Base-by-base conservation (phyloP, 2,888 invertebrate genomes). In the Cheilosia vulpina region DNA sequence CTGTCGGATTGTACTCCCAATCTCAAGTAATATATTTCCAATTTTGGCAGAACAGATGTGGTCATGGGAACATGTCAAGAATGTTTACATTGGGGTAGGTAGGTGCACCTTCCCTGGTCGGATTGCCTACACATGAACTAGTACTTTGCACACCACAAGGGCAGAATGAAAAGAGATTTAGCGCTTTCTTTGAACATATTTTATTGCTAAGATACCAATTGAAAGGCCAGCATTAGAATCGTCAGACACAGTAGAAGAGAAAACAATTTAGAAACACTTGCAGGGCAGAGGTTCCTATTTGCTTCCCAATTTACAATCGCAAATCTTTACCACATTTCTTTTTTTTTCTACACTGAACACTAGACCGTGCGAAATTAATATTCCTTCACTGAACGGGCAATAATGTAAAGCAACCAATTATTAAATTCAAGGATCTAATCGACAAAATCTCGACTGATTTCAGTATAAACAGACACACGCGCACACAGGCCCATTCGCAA, bases 11-110 rank as follows among this genome's bases (percentile, higher is more conserved):
- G 38, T 13, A 13, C 38, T 11, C 13, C 3, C 13, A 38, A 38
- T 38, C 38, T 3, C 21, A 17, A 19, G 41, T 15, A 15, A 15
- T 21, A 1, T 11, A 13, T 4, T 7, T 5, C 31, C 13, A 63
- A 63, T 21, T 21, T 21, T 21, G 21, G 21, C 21, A 21, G 21
- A 21, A 1, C 21, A 34, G 17, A 31, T 31, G 4, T 13, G 34
- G 9, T 38, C 34, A 34, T 3, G 21, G 11, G 21, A 68, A 55
- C 31, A 24, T 41, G 58, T 71, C 71, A 58, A 60, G 58, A 58
- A 27, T 38, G 38, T 50, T 50, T 58, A 47, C 24, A 9, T 71
- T 71, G 58, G 45, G 71, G 58, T 71, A 71, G 71, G 69, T 50
- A 50, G 69, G n/a, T 47, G 45, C 11, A 63, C 21, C 15, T 60